Evolutionary conservation across 2,797 vertebrate species (phyloP), one percentile per base, ranked within the genome.

Genomic region (Eospalax fontanierii): DNA sequence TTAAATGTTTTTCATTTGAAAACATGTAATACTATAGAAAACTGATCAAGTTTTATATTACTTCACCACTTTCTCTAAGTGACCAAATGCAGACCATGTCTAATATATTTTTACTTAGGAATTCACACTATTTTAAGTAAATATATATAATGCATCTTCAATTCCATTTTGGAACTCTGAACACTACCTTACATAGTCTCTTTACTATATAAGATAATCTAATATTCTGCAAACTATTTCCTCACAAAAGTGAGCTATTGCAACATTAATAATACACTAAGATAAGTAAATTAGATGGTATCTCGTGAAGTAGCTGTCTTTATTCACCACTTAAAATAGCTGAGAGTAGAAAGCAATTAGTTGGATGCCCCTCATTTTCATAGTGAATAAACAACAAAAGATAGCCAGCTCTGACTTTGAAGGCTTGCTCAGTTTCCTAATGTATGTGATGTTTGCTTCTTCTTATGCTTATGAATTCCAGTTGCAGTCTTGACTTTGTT

Each of bases 181-280:
- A 76, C 26, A 89, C 3, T 26, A 91, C 46, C 33, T 95, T 61
- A 81, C 65, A 50, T 50, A 54, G 50, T 85, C 26, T 88, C 65
- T 94, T 78, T 89, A 50, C 19, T 82, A 78, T 5, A 92, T 75
- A 61, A 11, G 82, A 50, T 12, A 73, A 9, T 63, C 59, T 91
- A 88, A 66, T 24, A 78, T 79, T 91, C 65, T 26, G 4, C 33
- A 90, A 68, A 68, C 26, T 61, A 61, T 87, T 38, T 26, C 12
- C 92, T 94, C 80, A 81, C 57, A 71, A 71, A 24, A 30, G 50
- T 38, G 46, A n/a, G 38, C 66, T 71, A 57, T 57, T 38, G 38
- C 66, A 57, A n/a, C n/a, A 57, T 57, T n/a, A 38, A 35, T 38
- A 92, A n/a, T 93, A 96, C 85, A 87, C 92, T 74, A 89, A 96